Evolutionary conservation across 2,888 invertebrate species (phyloP), one percentile per base, ranked within the genome.

Genomic region (Eristalis pertinax): DNA sequence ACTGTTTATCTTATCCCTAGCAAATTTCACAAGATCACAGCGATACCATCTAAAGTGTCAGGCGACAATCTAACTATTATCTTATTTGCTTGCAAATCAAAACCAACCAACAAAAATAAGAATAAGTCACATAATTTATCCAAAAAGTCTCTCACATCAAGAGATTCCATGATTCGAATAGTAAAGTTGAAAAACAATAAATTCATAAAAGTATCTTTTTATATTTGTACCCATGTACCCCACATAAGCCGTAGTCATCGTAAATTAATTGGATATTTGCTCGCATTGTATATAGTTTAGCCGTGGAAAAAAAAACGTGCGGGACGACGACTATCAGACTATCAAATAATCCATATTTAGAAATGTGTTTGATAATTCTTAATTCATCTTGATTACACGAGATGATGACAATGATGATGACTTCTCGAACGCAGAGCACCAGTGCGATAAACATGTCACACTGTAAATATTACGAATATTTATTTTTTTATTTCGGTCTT

Each of bases 341-440:
- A 72, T 79, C 79, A 70, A 65, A 74, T 84, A 84, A 80, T 84
- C 84, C 84, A 80, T 80, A 87, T 87, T 80, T 72, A 87, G 86
- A 87, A 87, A 78, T 73, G 68, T 84, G 64, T 84, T 87, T 87
- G 72, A 87, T 83, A 75, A 87, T 84, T 84, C 68, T 84, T 87
- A 80, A 87, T 84, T 79, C 78, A 80, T 85, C 87, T 79, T 87
- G 65, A 76, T 76, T 73, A 76, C 67, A 60, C 67, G 72, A 77
- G 68, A 68, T 24, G 73, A 62, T 60, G 81, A 78, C 26, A 73
- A 72, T 24, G 67, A 69, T 69, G 68, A 74, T 79, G 75, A 67
- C 78, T 83, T 87, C 70, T 43, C 67, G 64, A 81, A 72, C 19
- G 50, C 19, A 1, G 50, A 62, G 50, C 19, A 50, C 50, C 50